Conservation (phyloP, 2,888 invertebrate species). For the Thyatira batis region DNA sequence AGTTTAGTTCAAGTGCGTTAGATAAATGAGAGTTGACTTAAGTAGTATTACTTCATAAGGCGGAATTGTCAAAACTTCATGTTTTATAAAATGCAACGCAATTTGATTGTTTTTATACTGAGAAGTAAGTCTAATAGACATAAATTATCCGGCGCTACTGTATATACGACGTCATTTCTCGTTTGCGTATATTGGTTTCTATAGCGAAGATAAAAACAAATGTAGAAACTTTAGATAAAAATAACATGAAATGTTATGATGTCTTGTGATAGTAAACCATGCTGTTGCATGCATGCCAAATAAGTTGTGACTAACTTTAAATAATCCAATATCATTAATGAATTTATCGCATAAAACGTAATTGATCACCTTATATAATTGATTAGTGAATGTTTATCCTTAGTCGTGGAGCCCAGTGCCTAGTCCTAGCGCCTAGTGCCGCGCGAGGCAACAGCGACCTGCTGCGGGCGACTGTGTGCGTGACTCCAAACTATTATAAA, state of each 20-base stretch:
- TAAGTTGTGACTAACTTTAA: not conserved
- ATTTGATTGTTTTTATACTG: not conserved
- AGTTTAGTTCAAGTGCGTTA: too few relatives aligned
- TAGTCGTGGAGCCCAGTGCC: not conserved
- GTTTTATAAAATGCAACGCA: too few relatives aligned
- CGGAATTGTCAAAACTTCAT: not conserved
- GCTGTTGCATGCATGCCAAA: not conserved
- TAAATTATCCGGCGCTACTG: not conserved
- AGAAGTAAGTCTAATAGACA: not conserved
- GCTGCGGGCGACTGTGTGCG: not conserved
- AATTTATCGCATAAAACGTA: not conserved
- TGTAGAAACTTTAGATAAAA: too few relatives aligned
- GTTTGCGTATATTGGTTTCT: not conserved
- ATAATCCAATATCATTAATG: not conserved
- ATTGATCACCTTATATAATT: not conserved
- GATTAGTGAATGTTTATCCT: not conserved
- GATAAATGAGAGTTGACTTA: not conserved
- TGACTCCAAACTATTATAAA: conserved; percentile 23
- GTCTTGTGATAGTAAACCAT: not conserved
- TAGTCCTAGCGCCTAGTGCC: not conserved
- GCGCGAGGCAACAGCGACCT: not conserved
- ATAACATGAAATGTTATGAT: not conserved
- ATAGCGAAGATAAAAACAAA: too few relatives aligned
- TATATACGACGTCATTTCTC: not conserved
- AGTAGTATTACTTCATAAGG: not conserved